Conservation (phyloP, 2,113 vertebrate genomes). For the Mus musculus region GRCm39 chr16:34231501-34232000, state of each 20-base stretch:
- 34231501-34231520: neutral
- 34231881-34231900: neutral
- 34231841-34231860: neutral
- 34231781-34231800: neutral
- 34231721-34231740: conserved; percentile 44
- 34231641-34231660: conserved; percentile 16
- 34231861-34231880: neutral
- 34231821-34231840: neutral
- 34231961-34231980: neutral
- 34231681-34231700: conserved; percentile 13
- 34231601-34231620: neutral
- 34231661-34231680: conserved; percentile 33
- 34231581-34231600: neutral
- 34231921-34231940: neutral
- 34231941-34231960: neutral
- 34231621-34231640: conserved; percentile 24
- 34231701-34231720: neutral
- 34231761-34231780: conserved; percentile 18
- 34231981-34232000: conserved; percentile 16
- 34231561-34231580: neutral
- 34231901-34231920: neutral
- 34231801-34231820: neutral
- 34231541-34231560: neutral
- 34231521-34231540: conserved; percentile 46
- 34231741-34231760: neutral